Base-by-base conservation (phyloP, 2,113 vertebrate species). In the Stigmatopora argus region DNA sequence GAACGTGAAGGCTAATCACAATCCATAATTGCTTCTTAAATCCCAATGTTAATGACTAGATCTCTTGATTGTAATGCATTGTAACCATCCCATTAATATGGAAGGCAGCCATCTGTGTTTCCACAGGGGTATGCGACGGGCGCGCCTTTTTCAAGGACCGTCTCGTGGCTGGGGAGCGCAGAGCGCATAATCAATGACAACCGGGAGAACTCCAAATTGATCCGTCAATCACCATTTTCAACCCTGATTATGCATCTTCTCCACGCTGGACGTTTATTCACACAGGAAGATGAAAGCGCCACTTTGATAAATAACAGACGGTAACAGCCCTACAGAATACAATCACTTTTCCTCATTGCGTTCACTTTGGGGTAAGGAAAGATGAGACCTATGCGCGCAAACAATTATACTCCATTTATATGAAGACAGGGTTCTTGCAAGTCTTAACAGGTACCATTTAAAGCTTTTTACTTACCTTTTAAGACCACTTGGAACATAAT, bases 11-110 rank as follows among this genome's bases (percentile, higher is more conserved):
- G 84, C 87, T 87, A 88, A 90, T 90, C 83, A 88, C 86, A 86
- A 83, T 64, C 79, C 80, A 85, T 90, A 89, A 90, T 90, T 86
- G 88, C 86, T 89, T 90, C 88, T 90, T 86, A 88, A 88, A 90
- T 90, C 85, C 85, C 86, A 80, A 77, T 71, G 78, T 85, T 89
- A 89, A 90, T 86, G 86, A 90, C 81, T 82, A 87, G 83, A 89
- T 88, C 83, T 86, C 85, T 83, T 13, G 57, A 88, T 88, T 86
- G 84, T 83, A 85, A 82, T 84, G 86, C 73, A 85, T 89, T 86
- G 85, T 90, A 87, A 90, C 88, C 84, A 86, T 44, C 80, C 76
- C 81, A 90, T 90, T 88, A 90, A 89, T 90, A 89, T 89, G 89
- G 83, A 89, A 83, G 79, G 78, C 66, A 84, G 80, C 88, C 88